Evolutionary conservation across 2,888 invertebrate genomes (phyloP).

Genomic region (Drosophila percnosoma): DNA sequence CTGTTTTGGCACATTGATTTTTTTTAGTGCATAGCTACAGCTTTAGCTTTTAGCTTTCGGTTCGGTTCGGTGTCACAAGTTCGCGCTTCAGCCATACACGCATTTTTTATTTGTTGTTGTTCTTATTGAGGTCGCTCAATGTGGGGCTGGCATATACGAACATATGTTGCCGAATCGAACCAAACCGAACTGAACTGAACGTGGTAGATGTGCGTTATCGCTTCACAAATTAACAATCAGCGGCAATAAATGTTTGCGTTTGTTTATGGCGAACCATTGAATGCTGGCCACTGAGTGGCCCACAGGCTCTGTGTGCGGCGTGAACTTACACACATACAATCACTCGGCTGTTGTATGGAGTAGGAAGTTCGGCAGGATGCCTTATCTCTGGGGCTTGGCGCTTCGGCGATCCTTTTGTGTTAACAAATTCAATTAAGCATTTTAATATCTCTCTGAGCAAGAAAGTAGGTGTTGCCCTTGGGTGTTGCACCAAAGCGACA

Average conservation of each 20-base stretch:
- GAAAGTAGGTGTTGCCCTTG: conserved; percentile 63
- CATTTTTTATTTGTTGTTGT: conserved; percentile 37
- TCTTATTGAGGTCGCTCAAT: conserved; percentile 67
- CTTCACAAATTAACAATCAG: conserved; percentile 83
- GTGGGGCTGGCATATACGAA: conserved; percentile 26
- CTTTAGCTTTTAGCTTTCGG: conserved; percentile 26
- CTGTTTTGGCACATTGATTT: not conserved
- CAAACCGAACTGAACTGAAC: not conserved
- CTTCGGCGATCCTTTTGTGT: conserved; percentile 44
- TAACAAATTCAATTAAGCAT: conserved; percentile 81
- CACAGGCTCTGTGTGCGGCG: conserved; percentile 31
- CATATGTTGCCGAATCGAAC: conserved; percentile 12
- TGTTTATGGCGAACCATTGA: conserved; percentile 73
- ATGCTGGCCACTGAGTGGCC: conserved; percentile 20
- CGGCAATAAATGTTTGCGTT: conserved; percentile 80
- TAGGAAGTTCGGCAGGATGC: conserved; percentile 8
- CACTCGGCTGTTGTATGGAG: conserved; percentile 19
- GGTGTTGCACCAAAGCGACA: conserved; percentile 63
- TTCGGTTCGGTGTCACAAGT: conserved; percentile 73
- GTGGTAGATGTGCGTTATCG: conserved; percentile 70
- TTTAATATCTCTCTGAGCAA: conserved; percentile 72
- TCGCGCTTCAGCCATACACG: conserved; percentile 53
- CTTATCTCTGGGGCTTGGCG: conserved; percentile 53
- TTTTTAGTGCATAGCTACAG: conserved; percentile 11
- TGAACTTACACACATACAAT: conserved; percentile 39